Conservation (phyloP, 2,113 vertebrate species). For the Erythrocercus mccallii region DNA sequence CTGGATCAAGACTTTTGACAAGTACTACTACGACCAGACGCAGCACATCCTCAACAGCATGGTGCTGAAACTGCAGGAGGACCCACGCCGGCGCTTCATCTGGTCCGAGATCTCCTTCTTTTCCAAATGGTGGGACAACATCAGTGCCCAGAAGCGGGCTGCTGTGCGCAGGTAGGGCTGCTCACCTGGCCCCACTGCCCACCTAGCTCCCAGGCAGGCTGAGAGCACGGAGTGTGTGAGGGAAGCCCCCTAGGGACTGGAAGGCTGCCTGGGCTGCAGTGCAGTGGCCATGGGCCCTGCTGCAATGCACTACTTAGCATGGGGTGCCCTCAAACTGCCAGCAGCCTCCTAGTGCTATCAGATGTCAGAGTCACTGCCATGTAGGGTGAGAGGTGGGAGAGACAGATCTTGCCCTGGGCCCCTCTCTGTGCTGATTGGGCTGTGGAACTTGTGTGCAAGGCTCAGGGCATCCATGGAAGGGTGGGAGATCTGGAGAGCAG, state of each 20-base stretch:
- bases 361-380: neutral
- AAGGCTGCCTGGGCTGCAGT: neutral
- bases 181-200: neutral
- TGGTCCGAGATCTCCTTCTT: slow-evolving; percentile 98
- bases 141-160: slow-evolving; percentile 84
- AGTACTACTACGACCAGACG: slow-evolving; percentile 95
- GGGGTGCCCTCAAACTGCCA: neutral
- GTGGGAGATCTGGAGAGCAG: neutral
- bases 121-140: slow-evolving; percentile 96
- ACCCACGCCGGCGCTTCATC: slow-evolving; percentile 92
- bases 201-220: too few species aligned
- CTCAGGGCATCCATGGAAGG: neutral
- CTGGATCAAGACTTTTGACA: slow-evolving; percentile 99
- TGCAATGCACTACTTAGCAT: too few species aligned
- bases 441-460: neutral
- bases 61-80: slow-evolving; percentile 92
- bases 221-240: fast-evolving
- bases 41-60: slow-evolving; percentile 98
- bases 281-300: neutral
- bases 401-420: neutral
- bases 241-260: neutral
- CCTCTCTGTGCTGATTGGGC: neutral
- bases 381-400: neutral
- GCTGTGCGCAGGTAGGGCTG: slow-evolving; percentile 80
- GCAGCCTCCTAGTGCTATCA: neutral